Percentiles rank a stretch among this genome's conserved stretches.
These are phyloP conservation scores for Hetaerina titia DNA, from an alignment of 2,888 invertebrate species.

Conservation along the genomic window DNA sequence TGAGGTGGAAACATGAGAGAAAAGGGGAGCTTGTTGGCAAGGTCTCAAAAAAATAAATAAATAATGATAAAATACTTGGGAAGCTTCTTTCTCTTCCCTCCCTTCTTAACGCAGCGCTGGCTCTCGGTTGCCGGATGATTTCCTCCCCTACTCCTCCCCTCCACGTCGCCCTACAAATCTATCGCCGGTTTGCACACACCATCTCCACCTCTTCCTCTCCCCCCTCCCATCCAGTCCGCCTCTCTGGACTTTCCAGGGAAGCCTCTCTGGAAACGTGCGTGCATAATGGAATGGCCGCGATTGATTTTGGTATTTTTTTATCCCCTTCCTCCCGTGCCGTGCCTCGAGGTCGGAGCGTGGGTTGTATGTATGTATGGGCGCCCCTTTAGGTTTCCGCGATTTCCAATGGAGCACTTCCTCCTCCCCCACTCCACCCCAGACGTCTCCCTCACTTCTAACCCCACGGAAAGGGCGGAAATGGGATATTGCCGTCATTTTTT, in stretches of 20 bases:
- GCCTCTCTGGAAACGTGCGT: not conserved
- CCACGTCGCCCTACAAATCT: not conserved
- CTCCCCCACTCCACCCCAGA: not conserved
- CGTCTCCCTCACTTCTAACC: not conserved
- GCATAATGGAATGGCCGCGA: not conserved
- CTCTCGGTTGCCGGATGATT: not conserved
- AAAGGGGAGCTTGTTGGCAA: conserved; percentile 6
- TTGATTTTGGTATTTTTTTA: not conserved
- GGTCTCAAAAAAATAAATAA: conserved; percentile 51
- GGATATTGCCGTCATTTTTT: not conserved
- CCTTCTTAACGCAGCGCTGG: not conserved
- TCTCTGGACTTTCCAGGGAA: not conserved
- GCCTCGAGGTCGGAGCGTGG: too few species aligned
- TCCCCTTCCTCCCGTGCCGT: too few species aligned
- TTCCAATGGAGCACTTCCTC: not conserved
- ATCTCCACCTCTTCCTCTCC: not conserved
- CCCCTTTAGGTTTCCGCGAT: not conserved
- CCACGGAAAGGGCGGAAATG: not conserved
- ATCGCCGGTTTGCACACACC: not conserved
- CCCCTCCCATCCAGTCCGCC: not conserved
- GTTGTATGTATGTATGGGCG: too few species aligned
- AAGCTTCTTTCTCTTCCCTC: conserved; percentile 12
- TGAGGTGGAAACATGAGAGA: conserved; percentile 71
- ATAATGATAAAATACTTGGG: not conserved
- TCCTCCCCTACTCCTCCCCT: not conserved